Evolutionary conservation across 2,888 invertebrate genomes (phyloP).

Genomic region (Hirtodrosophila histrioides): DNA sequence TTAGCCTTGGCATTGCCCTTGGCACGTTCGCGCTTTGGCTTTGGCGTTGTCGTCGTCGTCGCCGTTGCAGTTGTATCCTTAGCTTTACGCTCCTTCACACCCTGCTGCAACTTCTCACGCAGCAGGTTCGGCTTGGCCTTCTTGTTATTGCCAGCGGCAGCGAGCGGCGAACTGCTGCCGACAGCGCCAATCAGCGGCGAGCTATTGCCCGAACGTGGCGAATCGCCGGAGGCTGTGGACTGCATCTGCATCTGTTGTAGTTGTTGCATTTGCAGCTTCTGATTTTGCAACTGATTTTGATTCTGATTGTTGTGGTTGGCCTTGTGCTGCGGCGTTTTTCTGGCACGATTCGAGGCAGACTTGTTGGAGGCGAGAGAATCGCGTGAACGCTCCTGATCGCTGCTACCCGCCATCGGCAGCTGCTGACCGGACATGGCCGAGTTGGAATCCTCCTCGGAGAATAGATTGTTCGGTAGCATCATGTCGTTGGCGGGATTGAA

Average conservation of each 20-base stretch:
- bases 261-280: slow-evolving; percentile 47
- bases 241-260: slow-evolving; percentile 26
- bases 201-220: slow-evolving; percentile 63
- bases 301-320: slow-evolving; percentile 36
- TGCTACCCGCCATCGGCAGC: slow-evolving; percentile 83
- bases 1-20: slow-evolving; percentile 76
- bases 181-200: slow-evolving; percentile 41
- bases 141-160: slow-evolving; percentile 50
- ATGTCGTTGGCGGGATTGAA: slow-evolving; percentile 75
- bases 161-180: slow-evolving; percentile 55
- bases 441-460: slow-evolving; percentile 85
- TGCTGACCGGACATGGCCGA: slow-evolving; percentile 85
- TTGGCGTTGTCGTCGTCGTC: slow-evolving; percentile 52
- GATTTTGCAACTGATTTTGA: slow-evolving; percentile 29
- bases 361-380: slow-evolving; percentile 86
- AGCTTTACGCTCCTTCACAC: slow-evolving; percentile 80
- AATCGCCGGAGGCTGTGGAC: slow-evolving; percentile 30
- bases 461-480: slow-evolving; percentile 69
- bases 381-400: slow-evolving; percentile 84
- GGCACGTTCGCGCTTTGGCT: slow-evolving; percentile 77
- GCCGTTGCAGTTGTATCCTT: slow-evolving; percentile 51
- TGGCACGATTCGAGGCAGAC: slow-evolving; percentile 59
- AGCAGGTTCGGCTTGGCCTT: slow-evolving; percentile 81
- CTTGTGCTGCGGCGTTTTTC: slow-evolving; percentile 54
- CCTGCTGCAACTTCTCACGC: slow-evolving; percentile 82